Evolutionary conservation across 23 tunicate genomes (phyloP).

Genomic region (Ascidia mentula): DNA sequence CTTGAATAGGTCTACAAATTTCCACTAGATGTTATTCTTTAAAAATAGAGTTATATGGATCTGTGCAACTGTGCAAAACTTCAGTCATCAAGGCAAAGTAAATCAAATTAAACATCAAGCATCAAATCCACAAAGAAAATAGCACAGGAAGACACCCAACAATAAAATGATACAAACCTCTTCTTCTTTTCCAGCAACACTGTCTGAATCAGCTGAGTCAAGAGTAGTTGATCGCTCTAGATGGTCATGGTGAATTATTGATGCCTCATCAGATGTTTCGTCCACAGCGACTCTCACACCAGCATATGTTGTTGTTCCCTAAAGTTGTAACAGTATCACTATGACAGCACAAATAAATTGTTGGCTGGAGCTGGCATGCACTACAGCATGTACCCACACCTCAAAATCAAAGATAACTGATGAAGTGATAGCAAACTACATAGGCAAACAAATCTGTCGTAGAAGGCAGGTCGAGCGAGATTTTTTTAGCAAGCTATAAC

Average conservation of each 20-base stretch:
- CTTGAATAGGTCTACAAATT: too few relatives aligned
- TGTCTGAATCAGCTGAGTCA: neutral
- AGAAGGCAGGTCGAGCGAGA: neutral
- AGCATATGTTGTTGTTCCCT: constrained; percentile 54
- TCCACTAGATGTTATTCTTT: too few relatives aligned
- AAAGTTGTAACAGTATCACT: neutral
- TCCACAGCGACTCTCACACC: constrained; percentile 47
- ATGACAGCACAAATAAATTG: neutral
- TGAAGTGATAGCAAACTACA: neutral
- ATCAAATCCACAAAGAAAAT: too few relatives aligned
- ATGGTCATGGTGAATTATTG: constrained; percentile 52
- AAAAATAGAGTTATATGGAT: too few relatives aligned
- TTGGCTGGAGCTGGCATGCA: neutral
- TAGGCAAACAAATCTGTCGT: neutral
- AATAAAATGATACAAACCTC: neutral
- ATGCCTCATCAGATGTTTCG: constrained; percentile 38
- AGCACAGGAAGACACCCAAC: too few relatives aligned
- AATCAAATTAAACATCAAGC: too few relatives aligned
- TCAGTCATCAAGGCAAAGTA: too few relatives aligned
- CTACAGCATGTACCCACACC: neutral
- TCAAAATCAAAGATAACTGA: neutral
- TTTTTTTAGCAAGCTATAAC: neutral
- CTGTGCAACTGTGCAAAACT: too few relatives aligned
- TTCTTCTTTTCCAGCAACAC: neutral
- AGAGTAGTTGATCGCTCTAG: constrained; percentile 13